Evolutionary conservation across 2,888 invertebrate genomes (phyloP).

Genomic region (Horisme vitalbata): DNA sequence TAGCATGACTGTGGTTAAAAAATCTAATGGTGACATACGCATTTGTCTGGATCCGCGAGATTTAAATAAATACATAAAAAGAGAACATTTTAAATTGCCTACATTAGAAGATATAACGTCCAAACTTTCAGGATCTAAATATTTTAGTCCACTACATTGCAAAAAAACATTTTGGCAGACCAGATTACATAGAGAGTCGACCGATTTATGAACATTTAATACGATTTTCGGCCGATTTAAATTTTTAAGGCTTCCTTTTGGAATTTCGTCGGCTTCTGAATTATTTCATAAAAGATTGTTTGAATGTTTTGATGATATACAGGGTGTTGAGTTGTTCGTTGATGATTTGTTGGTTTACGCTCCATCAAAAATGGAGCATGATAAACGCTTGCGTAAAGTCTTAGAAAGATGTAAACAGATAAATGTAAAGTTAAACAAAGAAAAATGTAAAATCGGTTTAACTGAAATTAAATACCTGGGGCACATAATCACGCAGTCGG

Average conservation of each 20-base stretch:
- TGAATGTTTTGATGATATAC: conserved; percentile 28
- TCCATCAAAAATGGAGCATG: conserved; percentile 11
- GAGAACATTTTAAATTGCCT: conserved; percentile 32
- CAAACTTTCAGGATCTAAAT: conserved; percentile 22
- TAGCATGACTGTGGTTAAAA: conserved; percentile 36
- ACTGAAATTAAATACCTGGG: conserved; percentile 30
- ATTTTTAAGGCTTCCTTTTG: conserved; percentile 34
- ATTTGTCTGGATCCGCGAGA: conserved; percentile 38
- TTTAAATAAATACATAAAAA: conserved; percentile 32
- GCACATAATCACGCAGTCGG: conserved; percentile 25
- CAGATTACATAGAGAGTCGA: conserved; percentile 17
- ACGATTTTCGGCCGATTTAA: conserved; percentile 34
- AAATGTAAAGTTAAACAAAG: conserved; percentile 29
- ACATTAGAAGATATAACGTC: conserved; percentile 28
- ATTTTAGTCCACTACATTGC: conserved; percentile 33
- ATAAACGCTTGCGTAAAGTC: conserved; percentile 13
- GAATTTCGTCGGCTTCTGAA: conserved; percentile 34
- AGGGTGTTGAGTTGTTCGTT: conserved; percentile 28
- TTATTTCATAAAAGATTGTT: conserved; percentile 32
- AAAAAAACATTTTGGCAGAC: conserved; percentile 29
- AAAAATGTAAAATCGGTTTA: conserved; percentile 29
- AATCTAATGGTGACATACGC: conserved; percentile 34
- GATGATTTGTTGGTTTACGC: conserved; percentile 30
- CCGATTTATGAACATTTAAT: conserved; percentile 35
- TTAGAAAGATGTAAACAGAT: conserved; percentile 24